Evolutionary conservation across 2,888 invertebrate species (phyloP).

Genomic region (Lysandra coridon): DNA sequence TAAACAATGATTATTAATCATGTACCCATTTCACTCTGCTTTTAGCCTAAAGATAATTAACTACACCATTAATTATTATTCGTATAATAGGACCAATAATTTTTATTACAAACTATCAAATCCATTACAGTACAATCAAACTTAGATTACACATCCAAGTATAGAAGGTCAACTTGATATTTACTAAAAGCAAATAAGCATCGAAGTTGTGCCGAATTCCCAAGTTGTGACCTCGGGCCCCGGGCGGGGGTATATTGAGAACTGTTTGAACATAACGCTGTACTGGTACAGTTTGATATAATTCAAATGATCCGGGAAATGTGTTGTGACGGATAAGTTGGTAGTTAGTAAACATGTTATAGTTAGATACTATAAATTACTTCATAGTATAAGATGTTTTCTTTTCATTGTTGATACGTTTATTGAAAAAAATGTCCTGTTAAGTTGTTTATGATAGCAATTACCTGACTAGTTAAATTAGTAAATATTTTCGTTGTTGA

Average conservation of each 20-base stretch:
- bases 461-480: no score
- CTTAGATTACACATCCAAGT: not conserved
- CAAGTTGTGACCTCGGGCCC: slow-evolving; percentile 59
- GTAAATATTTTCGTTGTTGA: no score
- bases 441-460: no score
- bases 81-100: not conserved
- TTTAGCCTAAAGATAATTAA: no score
- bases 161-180: slow-evolving; percentile 44
- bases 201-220: slow-evolving; percentile 61
- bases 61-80: no score
- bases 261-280: slow-evolving; percentile 66
- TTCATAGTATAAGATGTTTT: no score
- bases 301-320: not conserved
- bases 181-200: slow-evolving; percentile 58
- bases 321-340: not conserved
- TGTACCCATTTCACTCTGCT: not conserved
- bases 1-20: not conserved
- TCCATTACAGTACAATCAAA: not conserved
- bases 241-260: slow-evolving; percentile 65
- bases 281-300: slow-evolving; percentile 28
- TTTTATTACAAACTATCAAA: not conserved
- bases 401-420: no score
- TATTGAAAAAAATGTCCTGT: no score
- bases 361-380: not conserved
- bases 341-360: not conserved